Conservation (phyloP, 2,113 vertebrate genomes). For the Alethe diademata region DNA sequence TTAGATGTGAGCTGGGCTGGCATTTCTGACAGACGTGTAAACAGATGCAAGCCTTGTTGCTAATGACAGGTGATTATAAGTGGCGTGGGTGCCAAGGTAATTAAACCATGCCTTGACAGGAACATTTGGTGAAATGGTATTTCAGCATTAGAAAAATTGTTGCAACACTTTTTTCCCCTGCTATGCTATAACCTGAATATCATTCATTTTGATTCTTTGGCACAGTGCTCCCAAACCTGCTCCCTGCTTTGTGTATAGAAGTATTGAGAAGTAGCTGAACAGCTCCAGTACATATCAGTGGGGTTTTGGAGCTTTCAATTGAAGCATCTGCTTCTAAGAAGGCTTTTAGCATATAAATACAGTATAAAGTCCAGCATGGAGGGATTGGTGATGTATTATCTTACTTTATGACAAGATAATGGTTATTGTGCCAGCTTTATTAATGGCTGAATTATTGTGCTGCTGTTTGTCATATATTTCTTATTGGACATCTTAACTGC, state of each 20-base stretch:
- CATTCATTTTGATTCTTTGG: slow-evolving; percentile 77
- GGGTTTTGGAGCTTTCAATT: not conserved
- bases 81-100: slow-evolving; percentile 91
- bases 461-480: slow-evolving; percentile 19
- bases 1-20: slow-evolving; percentile 66
- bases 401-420: slow-evolving; percentile 15
- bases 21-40: slow-evolving; percentile 90
- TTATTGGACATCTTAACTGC: slow-evolving; percentile 1
- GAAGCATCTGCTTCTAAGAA: not conserved
- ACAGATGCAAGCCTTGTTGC: slow-evolving; percentile 89
- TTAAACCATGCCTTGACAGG: slow-evolving; percentile 94
- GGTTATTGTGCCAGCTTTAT: slow-evolving; percentile 13
- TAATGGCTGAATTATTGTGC: slow-evolving; percentile 24
- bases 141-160: slow-evolving; percentile 87
- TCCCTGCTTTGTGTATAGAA: not conserved
- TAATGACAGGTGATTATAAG: slow-evolving; percentile 99
- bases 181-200: slow-evolving; percentile 76
- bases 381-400: not conserved
- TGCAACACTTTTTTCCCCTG: slow-evolving; percentile 77
- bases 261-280: not conserved
- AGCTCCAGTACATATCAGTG: not conserved
- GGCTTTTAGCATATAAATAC: slow-evolving; percentile 18
- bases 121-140: slow-evolving; percentile 89
- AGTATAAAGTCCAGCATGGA: not conserved
- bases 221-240: slow-evolving; percentile 52